Evolutionary conservation across 2,113 vertebrate genomes (phyloP).

Genomic region (Lipotes vexillifer): DNA sequence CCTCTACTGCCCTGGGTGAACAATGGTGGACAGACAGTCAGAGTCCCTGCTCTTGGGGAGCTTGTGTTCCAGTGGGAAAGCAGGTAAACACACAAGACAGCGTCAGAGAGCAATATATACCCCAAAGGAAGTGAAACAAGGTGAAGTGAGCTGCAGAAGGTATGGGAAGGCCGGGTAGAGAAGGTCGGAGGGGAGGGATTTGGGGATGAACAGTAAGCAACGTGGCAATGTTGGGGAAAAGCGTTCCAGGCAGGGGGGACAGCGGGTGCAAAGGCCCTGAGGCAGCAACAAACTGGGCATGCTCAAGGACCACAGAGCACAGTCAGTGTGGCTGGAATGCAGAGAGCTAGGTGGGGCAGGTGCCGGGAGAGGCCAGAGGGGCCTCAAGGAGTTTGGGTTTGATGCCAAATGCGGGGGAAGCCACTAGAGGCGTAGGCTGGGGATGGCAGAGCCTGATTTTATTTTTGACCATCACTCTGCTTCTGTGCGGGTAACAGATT

Average conservation of each 20-base stretch:
- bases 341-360: background rate
- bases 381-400: background rate
- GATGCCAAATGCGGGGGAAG: fast-evolving
- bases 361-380: fast-evolving
- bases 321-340: background rate
- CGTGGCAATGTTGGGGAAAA: no score
- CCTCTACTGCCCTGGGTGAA: no score
- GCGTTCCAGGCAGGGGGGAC: background rate
- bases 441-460: no score
- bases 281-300: background rate
- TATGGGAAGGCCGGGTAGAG: fast-evolving
- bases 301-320: fast-evolving
- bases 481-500: fast-evolving
- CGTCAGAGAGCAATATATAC: fast-evolving
- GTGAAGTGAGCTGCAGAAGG: background rate
- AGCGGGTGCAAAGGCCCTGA: background rate
- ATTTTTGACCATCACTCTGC: background rate
- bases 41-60: background rate
- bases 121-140: background rate
- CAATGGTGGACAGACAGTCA: background rate
- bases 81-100: fast-evolving
- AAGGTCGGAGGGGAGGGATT: background rate
- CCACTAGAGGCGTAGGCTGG: no score
- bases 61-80: background rate
- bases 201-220: background rate